Percentiles rank a stretch among this genome's conserved stretches.
Conservation (phyloP, 2,797 vertebrate genomes). For the Pantherophis alleghaniensis region DNA sequence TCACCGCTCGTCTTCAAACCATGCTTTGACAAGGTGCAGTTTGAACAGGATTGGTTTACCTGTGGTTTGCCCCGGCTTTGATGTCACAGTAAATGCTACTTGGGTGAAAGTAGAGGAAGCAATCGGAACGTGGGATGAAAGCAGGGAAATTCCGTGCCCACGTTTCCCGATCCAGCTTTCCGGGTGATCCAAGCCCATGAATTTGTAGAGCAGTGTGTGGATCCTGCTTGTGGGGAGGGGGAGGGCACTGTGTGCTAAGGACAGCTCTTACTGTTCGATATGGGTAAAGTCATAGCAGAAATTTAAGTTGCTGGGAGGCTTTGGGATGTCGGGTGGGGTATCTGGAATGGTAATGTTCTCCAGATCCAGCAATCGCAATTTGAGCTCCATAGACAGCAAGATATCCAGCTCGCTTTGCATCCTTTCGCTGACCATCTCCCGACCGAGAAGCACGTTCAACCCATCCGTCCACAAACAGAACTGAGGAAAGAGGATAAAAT, state of each 20-base stretch:
- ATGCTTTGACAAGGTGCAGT: neutral
- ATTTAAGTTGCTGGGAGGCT: conserved; percentile 91
- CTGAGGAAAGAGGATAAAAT: conserved; percentile 59
- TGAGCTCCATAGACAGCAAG: conserved; percentile 96
- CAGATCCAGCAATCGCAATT: conserved; percentile 91
- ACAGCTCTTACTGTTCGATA: conserved; percentile 78
- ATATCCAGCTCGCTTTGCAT: conserved; percentile 91
- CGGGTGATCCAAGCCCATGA: neutral
- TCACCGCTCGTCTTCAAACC: neutral
- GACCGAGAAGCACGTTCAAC: conserved; percentile 87
- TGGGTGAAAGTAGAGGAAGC: neutral
- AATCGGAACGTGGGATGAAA: neutral
- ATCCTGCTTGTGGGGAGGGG: neutral
- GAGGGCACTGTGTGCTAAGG: neutral
- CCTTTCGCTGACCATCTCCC: conserved; percentile 89
- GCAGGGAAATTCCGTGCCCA: neutral
- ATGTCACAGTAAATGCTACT: neutral
- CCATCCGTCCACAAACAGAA: conserved; percentile 96
- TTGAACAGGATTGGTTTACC: neutral
- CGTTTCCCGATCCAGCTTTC: neutral
- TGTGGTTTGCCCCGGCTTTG: neutral
- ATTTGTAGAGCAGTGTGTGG: neutral
- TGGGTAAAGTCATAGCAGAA: conserved; percentile 96
- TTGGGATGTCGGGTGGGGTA: conserved; percentile 83
- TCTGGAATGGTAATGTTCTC: conserved; percentile 94